Evolutionary conservation across 2,888 invertebrate genomes (phyloP).

Genomic region (Aquatica leii): DNA sequence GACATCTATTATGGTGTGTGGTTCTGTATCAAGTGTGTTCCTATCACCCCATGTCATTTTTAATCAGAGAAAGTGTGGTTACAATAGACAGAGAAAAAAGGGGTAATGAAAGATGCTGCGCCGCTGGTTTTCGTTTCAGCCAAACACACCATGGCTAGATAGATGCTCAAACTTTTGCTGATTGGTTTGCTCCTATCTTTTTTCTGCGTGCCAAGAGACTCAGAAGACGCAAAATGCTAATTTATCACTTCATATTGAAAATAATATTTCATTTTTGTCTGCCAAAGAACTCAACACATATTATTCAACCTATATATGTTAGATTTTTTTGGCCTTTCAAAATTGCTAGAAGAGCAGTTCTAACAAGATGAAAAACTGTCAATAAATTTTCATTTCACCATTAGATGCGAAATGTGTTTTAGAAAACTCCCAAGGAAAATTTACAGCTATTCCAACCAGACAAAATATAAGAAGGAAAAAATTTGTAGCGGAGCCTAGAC

Average conservation of each 20-base stretch:
- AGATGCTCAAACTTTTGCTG: background rate
- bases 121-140: too few species aligned
- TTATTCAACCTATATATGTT: background rate
- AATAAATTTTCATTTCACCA: background rate
- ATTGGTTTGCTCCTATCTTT: slow-evolving; percentile 26
- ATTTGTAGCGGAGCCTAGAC: too few species aligned
- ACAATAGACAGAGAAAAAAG: too few species aligned
- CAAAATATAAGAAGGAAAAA: background rate
- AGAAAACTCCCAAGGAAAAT: background rate
- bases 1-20: slow-evolving; percentile 47
- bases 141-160: too few species aligned
- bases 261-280: background rate
- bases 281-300: background rate
- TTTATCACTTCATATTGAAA: background rate
- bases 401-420: slow-evolving; percentile 12
- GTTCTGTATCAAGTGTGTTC: slow-evolving; percentile 47
- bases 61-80: slow-evolving; percentile 34
- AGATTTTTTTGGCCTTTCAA: background rate
- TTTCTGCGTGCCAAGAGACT: background rate
- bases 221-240: background rate
- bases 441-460: background rate
- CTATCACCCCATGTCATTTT: slow-evolving; percentile 50
- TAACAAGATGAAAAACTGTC: slow-evolving; percentile 9
- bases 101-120: too few species aligned
- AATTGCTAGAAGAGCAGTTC: background rate